A percentile compares a stretch with the other conserved stretches of the same genome.
Evolutionary conservation across 2,113 vertebrate genomes (phyloP).

Genomic region (Marmota monax): DNA sequence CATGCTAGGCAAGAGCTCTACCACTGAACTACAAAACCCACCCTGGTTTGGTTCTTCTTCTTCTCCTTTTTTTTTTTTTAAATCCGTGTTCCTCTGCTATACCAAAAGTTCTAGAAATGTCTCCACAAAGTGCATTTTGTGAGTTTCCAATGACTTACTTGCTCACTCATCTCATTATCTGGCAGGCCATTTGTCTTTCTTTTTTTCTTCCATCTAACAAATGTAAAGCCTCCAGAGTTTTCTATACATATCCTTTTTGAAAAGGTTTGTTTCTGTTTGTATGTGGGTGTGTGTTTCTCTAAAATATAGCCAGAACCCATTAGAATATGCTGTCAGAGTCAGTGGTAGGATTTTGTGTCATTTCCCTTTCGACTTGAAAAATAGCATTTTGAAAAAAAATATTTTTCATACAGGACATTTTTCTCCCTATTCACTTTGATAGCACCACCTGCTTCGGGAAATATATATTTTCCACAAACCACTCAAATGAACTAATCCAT

Average conservation of each 20-base stretch:
- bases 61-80: too few relatives aligned
- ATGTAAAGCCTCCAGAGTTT: conserved; percentile 75
- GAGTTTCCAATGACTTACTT: conserved; percentile 63
- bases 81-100: neutral
- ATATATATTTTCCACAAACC: conserved; percentile 89
- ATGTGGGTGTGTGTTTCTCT: conserved; percentile 72
- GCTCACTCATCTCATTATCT: conserved; percentile 77
- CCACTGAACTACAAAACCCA: too few relatives aligned
- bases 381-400: conserved; percentile 90
- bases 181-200: conserved; percentile 73
- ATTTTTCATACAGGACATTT: conserved; percentile 87
- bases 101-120: conserved; percentile 19
- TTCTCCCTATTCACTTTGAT: conserved; percentile 89
- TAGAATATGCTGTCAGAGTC: conserved; percentile 83
- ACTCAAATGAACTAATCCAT: conserved; percentile 91
- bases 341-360: conserved; percentile 82
- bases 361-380: conserved; percentile 87
- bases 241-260: conserved; percentile 76
- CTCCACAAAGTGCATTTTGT: conserved; percentile 49
- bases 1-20: too few relatives aligned
- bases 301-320: conserved; percentile 68
- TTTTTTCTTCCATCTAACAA: conserved; percentile 70
- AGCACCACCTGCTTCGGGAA: conserved; percentile 89
- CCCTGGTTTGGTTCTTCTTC: neutral
- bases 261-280: conserved; percentile 77